These are phyloP conservation scores for Hystrix cristata DNA, from an alignment of 2,113 vertebrate species.

Conservation along the genomic window DNA sequence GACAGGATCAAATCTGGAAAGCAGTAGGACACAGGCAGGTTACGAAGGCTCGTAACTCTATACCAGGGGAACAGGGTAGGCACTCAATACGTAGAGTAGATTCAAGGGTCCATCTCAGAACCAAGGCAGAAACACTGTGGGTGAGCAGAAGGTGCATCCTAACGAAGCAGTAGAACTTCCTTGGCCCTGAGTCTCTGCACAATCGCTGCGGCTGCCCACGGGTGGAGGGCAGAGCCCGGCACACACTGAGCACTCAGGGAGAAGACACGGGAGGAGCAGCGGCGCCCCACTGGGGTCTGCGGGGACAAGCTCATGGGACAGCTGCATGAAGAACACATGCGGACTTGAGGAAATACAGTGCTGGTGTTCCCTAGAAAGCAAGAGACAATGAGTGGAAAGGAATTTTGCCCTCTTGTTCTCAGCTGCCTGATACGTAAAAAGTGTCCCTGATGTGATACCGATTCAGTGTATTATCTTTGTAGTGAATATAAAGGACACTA, in stretches of 20 bases:
- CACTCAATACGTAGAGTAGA: not conserved
- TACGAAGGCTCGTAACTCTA: not conserved
- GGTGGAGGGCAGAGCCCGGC: not conserved
- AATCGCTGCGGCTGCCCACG: not conserved
- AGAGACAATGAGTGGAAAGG: not conserved
- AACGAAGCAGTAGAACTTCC: not conserved
- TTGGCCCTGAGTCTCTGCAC: not conserved
- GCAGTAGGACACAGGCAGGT: not conserved
- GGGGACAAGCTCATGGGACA: not conserved
- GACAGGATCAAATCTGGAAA: not conserved
- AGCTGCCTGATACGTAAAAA: slow-evolving; percentile 1
- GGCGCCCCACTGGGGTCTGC: too few species aligned
- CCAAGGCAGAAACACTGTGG: not conserved
- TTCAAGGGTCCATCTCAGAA: not conserved
- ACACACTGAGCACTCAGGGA: not conserved
- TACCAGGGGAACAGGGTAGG: not conserved
- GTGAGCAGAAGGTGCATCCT: not conserved
- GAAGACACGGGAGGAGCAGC: not conserved
- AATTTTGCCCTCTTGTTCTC: not conserved
- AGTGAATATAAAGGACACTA: not conserved
- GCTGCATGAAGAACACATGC: not conserved
- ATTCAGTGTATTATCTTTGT: not conserved
- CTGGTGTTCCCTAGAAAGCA: not conserved
- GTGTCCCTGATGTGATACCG: not conserved
- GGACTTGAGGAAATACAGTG: not conserved